phyloP scores from a whole-genome alignment of 2,113 vertebrate species.

The Amazona vittata region DNA sequence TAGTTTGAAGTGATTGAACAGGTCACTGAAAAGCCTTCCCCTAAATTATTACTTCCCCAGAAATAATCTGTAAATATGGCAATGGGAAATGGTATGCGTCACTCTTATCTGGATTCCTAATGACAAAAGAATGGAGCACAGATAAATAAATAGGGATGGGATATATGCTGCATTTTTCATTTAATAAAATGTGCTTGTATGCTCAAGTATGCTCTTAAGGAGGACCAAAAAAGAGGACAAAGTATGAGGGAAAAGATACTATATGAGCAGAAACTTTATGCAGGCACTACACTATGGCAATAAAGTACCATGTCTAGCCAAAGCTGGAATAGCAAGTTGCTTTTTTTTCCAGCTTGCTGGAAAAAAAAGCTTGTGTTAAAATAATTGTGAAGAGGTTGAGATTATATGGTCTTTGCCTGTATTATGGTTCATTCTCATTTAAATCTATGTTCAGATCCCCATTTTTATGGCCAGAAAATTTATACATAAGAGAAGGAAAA shows the following conservation, averaged over 20 bases:
- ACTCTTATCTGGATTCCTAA: not conserved
- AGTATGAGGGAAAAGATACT: not conserved
- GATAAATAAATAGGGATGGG: not conserved
- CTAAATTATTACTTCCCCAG: too few species aligned
- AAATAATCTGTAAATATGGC: not conserved
- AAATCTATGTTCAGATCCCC: too few species aligned
- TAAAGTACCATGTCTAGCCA: not conserved
- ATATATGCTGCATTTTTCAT: not conserved
- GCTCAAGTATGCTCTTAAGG: not conserved
- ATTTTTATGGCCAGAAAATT: not conserved
- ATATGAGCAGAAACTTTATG: not conserved
- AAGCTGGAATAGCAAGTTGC: not conserved
- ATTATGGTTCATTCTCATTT: not conserved
- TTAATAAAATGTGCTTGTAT: not conserved
- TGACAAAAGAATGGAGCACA: not conserved
- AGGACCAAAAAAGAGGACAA: not conserved
- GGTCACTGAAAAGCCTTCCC: not conserved
- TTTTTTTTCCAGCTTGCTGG: not conserved
- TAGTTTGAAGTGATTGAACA: not conserved
- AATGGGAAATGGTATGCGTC: not conserved
- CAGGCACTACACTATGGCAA: not conserved
- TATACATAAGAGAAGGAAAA: not conserved
- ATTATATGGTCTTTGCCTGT: not conserved
- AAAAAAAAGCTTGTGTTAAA: not conserved
- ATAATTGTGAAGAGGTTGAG: not conserved